Evolutionary conservation across 2,888 invertebrate genomes (phyloP).

Genomic region (Chloroclystis v-ata): DNA sequence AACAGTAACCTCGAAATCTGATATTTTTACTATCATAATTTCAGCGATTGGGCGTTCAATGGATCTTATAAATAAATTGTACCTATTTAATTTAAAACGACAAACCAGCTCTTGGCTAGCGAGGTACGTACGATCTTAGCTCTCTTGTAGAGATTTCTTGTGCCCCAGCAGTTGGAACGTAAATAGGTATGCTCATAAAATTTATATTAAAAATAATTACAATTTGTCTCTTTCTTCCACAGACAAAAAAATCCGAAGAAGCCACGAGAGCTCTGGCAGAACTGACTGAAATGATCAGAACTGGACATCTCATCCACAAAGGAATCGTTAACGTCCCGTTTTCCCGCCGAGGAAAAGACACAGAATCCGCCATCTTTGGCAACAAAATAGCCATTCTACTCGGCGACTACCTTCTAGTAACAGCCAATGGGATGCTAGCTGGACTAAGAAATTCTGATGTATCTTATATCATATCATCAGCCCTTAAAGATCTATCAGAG

Average conservation of each 20-base stretch:
- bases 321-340: conserved; percentile 74
- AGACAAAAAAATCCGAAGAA: conserved; percentile 78
- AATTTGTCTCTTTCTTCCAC: conserved; percentile 30
- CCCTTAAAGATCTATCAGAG: conserved; percentile 87
- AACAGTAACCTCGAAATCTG: too few species aligned
- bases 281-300: conserved; percentile 92
- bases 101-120: too few species aligned
- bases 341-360: conserved; percentile 76
- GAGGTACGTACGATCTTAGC: too few species aligned
- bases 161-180: too few species aligned
- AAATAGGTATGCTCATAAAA: too few species aligned
- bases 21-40: too few species aligned
- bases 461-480: conserved; percentile 88
- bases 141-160: too few species aligned
- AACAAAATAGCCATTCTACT: conserved; percentile 92
- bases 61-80: too few species aligned
- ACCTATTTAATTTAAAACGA: too few species aligned
- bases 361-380: conserved; percentile 88
- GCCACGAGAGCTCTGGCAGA: conserved; percentile 74
- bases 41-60: too few species aligned
- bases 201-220: too few species aligned
- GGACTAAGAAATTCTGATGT: conserved; percentile 84
- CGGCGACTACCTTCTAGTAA: conserved; percentile 90
- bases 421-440: conserved; percentile 89
- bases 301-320: conserved; percentile 89